These are phyloP conservation scores for Mesorhabditis belari DNA, from an alignment of 2,888 invertebrate species.

Conservation along the genomic window DNA sequence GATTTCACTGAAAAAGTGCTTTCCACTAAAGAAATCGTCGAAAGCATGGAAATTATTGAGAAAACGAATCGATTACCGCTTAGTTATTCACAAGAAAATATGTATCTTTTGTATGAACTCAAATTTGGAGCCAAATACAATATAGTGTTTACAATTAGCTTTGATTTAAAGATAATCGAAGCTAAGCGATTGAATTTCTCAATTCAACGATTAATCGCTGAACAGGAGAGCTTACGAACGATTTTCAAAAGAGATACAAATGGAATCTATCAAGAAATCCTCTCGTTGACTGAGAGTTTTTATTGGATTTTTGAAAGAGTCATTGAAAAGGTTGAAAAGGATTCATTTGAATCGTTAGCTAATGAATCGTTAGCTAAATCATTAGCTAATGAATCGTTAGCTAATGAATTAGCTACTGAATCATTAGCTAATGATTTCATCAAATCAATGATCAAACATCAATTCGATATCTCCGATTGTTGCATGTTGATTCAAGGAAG, in stretches of 20 bases:
- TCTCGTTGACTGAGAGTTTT: constrained; percentile 32
- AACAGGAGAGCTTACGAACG: constrained; percentile 31
- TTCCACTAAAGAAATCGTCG: background rate
- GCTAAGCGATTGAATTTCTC: constrained; percentile 10
- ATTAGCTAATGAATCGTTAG: no score
- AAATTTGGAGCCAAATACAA: constrained; percentile 34
- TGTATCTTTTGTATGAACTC: constrained; percentile 35
- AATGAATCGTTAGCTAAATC: no score
- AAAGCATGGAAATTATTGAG: background rate
- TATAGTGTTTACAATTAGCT: constrained; percentile 32
- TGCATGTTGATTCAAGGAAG: background rate
- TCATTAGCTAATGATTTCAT: no score
- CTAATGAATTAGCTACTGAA: background rate
- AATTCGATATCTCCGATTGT: constrained; percentile 9
- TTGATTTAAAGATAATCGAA: constrained; percentile 12
- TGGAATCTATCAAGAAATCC: constrained; percentile 14
- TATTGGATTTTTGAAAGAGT: no score
- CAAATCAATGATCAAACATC: constrained; percentile 4
- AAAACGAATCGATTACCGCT: constrained; percentile 13
- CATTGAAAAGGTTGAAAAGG: no score
- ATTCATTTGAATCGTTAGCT: no score
- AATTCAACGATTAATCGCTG: constrained; percentile 17
- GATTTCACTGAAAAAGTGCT: constrained; percentile 10
- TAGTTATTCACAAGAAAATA: constrained; percentile 41
- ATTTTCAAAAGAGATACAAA: constrained; percentile 5